Evolutionary conservation across 2,888 invertebrate genomes (phyloP), one percentile per base, ranked within the genome.

Genomic region (Prenolepis imparis): DNA sequence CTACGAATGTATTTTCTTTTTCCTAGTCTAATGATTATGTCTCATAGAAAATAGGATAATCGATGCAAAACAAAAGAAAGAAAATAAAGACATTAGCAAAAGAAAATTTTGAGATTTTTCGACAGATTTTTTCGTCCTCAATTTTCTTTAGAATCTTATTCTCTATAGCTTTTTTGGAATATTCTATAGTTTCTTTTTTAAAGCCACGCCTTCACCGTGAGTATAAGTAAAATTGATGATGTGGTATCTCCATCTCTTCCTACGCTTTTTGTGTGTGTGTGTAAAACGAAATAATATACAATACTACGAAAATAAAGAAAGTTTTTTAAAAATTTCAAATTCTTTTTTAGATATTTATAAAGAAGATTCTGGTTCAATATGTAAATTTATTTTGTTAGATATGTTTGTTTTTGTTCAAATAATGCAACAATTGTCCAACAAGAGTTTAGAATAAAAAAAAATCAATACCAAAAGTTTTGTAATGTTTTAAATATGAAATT

Each of bases 201-300:
- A 44, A 5, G 5, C 44, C 1, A 18, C 5, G 5, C 44, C 44
- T 15, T 44, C 18, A 5, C 18, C 18, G 18, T 15, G 41, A 41
- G 41, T 41, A 41, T 41, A 41, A 12, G 12, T 41, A 41, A 12
- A 41, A 12, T 41, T 41, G 12, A 12, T 41, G 41, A 3, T 41
- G 2, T n/a, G n/a, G n/a, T 41, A 41, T 12, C 41, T 12, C 12
- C 24, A 57, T 72, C 57, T 39, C 57, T 57, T 57, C 57, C 57
- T 39, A 24, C 32, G 70, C 72, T 72, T 72, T 57, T 0, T 18
- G 5, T n/a, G n/a, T n/a, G n/a, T n/a, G n/a, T n/a, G n/a, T n/a
- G n/a, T 48, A 48, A 18, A 24, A 72, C 44, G 32, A 28, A 44
- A 63, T 28, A 28, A 28, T 28, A 28, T 28, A 28, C n/a, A 15